phyloP scores from a whole-genome alignment of 2,113 vertebrate species.

The Dendropsophus ebraccatus region DNA sequence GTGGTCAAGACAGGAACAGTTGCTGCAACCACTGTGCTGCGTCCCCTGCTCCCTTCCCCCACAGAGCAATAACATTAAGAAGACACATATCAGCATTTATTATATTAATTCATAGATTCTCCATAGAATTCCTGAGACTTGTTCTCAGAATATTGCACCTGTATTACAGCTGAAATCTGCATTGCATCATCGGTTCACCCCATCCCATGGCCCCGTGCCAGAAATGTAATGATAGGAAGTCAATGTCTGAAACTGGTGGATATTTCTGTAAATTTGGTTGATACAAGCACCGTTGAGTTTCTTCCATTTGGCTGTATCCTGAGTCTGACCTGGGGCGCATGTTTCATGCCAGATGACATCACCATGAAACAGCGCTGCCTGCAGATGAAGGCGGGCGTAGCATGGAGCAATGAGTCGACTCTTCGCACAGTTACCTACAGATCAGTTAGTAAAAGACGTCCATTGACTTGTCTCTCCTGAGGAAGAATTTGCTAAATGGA shows the following conservation, averaged over 20 bases:
- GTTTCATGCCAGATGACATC: neutral
- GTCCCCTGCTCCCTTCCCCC: neutral
- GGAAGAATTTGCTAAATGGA: conserved; percentile 34
- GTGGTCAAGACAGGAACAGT: too few species aligned
- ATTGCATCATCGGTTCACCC: conserved; percentile 36
- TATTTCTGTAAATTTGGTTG: conserved; percentile 33
- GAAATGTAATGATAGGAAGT: conserved; percentile 3
- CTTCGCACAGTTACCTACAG: neutral
- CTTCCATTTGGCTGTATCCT: conserved; percentile 30
- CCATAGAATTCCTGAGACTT: conserved; percentile 46
- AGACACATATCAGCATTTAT: conserved; percentile 45
- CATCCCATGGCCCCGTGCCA: neutral
- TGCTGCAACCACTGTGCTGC: too few species aligned
- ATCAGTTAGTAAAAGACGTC: neutral
- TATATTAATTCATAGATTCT: conserved; percentile 26
- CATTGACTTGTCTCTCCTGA: conserved; percentile 29
- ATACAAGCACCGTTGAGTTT: conserved; percentile 34
- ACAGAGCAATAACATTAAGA: neutral
- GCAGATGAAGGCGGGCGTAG: conserved; percentile 6
- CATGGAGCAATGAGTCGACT: neutral
- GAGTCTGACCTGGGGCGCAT: conserved; percentile 6
- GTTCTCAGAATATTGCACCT: conserved; percentile 39
- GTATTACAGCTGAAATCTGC: conserved; percentile 40
- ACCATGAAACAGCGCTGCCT: neutral
- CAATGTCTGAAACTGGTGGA: conserved; percentile 4